These are phyloP conservation scores for Pseudomugil gertrudae DNA, from an alignment of 2,797 vertebrate species.

Conservation along the genomic window DNA sequence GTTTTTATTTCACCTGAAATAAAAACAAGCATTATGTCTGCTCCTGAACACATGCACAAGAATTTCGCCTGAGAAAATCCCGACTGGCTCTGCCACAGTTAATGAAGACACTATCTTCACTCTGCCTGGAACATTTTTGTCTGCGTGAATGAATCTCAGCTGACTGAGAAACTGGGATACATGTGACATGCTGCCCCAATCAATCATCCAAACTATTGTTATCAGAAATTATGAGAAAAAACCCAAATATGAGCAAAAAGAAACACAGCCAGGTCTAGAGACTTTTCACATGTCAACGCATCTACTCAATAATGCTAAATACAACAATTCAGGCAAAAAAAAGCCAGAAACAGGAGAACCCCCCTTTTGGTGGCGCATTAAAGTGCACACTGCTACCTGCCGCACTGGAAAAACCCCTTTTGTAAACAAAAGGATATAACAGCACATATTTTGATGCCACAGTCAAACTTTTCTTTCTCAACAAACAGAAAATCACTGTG, in stretches of 20 bases:
- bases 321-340: not conserved
- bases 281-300: not conserved
- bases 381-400: no score
- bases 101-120: conserved; percentile 30
- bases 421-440: no score
- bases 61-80: conserved; percentile 4
- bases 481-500: no score
- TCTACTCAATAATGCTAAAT: not conserved
- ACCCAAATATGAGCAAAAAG: not conserved
- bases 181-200: conserved; percentile 3
- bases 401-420: no score
- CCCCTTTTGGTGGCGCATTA: no score
- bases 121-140: conserved; percentile 39
- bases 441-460: no score
- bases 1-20: not conserved
- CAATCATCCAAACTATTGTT: not conserved
- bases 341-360: not conserved
- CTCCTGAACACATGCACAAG: not conserved
- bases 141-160: conserved; percentile 58
- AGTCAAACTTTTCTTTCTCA: no score
- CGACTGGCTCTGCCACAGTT: not conserved
- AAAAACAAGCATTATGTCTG: not conserved
- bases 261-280: not conserved
- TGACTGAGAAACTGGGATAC: conserved; percentile 37
- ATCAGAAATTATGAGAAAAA: not conserved